Evolutionary conservation across 2,888 invertebrate species (phyloP).

Genomic region (Merodon equestris): DNA sequence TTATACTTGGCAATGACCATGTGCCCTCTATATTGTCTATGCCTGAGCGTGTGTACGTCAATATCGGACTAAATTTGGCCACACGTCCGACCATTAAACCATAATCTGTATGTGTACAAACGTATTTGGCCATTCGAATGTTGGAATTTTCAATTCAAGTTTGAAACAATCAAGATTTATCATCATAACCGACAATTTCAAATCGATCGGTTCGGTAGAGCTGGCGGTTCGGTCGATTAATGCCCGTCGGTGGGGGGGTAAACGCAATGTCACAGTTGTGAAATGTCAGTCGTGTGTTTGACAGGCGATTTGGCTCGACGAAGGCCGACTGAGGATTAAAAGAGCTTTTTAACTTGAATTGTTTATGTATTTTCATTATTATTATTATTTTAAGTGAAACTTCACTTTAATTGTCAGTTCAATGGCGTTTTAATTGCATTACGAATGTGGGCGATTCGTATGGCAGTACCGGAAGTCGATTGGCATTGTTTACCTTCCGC

Average conservation of each 20-base stretch:
- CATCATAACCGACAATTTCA: constrained; percentile 32
- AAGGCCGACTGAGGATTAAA: constrained; percentile 25
- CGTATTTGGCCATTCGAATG: neutral
- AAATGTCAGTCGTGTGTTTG: constrained; percentile 59
- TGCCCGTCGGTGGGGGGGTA: constrained; percentile 19
- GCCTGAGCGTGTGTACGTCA: constrained; percentile 6
- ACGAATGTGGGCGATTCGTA: neutral
- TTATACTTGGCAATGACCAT: constrained; percentile 52
- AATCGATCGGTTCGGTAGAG: constrained; percentile 9
- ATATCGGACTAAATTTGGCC: constrained; percentile 52
- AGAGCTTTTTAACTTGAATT: neutral
- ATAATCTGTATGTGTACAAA: neutral
- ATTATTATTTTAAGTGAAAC: no score
- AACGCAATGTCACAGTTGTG: constrained; percentile 57
- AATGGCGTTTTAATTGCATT: no score
- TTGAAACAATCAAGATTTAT: constrained; percentile 54
- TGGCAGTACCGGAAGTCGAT: constrained; percentile 43
- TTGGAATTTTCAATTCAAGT: constrained; percentile 45
- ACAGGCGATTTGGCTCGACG: constrained; percentile 45
- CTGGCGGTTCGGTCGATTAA: constrained; percentile 11
- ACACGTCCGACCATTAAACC: constrained; percentile 29
- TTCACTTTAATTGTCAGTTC: no score
- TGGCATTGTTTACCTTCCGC: constrained; percentile 13
- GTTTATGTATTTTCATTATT: no score
- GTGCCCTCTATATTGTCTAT: constrained; percentile 31